Evolutionary conservation across 2,797 vertebrate species (phyloP).

Genomic region (Cryptoprocta ferox): DNA sequence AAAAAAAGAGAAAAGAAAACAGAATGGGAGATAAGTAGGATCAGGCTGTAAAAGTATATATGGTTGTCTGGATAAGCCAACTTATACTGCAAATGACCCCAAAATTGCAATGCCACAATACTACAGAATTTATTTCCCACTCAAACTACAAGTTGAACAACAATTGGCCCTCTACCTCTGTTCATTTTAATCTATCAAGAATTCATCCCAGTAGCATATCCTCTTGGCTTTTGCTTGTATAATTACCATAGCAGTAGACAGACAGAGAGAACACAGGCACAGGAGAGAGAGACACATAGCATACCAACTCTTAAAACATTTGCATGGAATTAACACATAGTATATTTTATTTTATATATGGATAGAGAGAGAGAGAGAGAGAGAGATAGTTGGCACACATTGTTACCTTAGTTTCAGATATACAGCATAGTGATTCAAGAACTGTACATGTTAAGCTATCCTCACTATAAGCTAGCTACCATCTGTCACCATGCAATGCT

Average conservation of each 20-base stretch:
- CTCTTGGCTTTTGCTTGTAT: background rate
- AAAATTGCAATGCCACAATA: background rate
- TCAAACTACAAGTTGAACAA: background rate
- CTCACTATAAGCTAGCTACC: background rate
- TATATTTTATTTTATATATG: background rate
- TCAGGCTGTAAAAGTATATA: background rate
- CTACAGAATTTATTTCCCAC: background rate
- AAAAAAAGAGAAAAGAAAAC: background rate
- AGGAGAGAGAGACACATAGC: background rate
- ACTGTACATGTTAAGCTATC: background rate
- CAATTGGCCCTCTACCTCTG: background rate
- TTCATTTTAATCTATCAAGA: background rate
- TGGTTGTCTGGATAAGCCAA: background rate
- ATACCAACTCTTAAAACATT: background rate
- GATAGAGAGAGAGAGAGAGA: background rate
- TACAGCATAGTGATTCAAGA: background rate
- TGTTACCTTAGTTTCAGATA: background rate
- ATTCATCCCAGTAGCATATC: background rate
- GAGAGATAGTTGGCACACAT: background rate
- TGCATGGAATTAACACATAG: background rate
- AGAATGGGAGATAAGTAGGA: fast-evolving
- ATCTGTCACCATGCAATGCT: background rate
- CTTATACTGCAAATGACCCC: background rate
- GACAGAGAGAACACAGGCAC: background rate
- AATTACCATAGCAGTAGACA: background rate